phyloP scores from a whole-genome alignment of 35 echinoderm and acorn worm genomes.

The Holothuria glaberrima region DNA sequence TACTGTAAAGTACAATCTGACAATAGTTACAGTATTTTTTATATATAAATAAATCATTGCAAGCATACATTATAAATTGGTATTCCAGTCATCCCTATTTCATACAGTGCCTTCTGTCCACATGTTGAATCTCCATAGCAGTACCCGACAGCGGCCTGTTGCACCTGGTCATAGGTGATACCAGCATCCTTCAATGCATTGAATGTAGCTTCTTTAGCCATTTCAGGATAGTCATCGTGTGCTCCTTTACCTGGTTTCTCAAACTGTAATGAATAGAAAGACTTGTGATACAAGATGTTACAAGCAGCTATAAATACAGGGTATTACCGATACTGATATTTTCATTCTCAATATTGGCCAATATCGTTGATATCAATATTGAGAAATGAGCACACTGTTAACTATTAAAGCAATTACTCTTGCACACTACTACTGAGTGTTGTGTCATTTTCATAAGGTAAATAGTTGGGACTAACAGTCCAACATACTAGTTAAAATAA shows the following conservation, averaged over 20 bases:
- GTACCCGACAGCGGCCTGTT: conserved; percentile 90
- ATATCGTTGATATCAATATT: too few relatives aligned
- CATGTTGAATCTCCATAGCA: conserved; percentile 95
- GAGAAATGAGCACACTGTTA: too few relatives aligned
- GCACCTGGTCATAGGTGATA: conserved; percentile 64
- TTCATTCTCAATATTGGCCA: too few relatives aligned
- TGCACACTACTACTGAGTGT: too few relatives aligned
- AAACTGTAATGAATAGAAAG: conserved; percentile 61
- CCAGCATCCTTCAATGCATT: conserved; percentile 90
- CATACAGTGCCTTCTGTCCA: conserved; percentile 90
- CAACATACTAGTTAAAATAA: too few relatives aligned
- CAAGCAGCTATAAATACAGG: too few relatives aligned
- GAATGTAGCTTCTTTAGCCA: conserved; percentile 81
- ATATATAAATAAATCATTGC: neutral
- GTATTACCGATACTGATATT: too few relatives aligned
- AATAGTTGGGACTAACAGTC: too few relatives aligned
- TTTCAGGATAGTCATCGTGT: conserved; percentile 84
- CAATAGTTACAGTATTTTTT: neutral
- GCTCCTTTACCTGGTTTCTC: conserved; percentile 87
- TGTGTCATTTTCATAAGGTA: too few relatives aligned
- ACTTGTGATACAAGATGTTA: too few relatives aligned
- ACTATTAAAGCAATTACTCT: too few relatives aligned
- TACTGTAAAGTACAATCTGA: too few relatives aligned
- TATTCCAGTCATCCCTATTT: conserved; percentile 88
- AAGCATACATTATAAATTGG: conserved; percentile 91